Percentiles rank a stretch among this genome's conserved stretches.
Conservation (phyloP, 1,140 invertebrate species). For the Ips typographus region DNA sequence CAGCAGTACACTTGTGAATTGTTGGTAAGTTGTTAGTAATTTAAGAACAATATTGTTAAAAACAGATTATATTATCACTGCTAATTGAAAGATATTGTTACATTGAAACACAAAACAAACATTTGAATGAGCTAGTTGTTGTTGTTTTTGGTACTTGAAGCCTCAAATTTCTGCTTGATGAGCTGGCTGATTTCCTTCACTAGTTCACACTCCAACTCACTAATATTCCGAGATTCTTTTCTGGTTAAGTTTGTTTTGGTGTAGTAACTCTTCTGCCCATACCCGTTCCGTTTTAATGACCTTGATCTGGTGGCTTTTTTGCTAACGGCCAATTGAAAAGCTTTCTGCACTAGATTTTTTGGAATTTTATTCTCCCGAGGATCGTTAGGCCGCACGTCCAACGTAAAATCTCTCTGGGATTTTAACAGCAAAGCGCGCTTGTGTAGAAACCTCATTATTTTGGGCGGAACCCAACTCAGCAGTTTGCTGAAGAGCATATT, state of each 20-base stretch:
- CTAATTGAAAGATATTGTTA: too few relatives aligned
- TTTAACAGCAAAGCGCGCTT: constrained; percentile 69
- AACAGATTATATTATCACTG: too few relatives aligned
- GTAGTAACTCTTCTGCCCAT: background rate
- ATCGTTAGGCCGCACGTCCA: constrained; percentile 76
- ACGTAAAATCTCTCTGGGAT: constrained; percentile 67
- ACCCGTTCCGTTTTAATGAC: constrained; percentile 47
- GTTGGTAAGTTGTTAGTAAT: constrained; percentile 55
- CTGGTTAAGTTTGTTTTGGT: constrained; percentile 3
- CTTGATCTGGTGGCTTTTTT: constrained; percentile 59
- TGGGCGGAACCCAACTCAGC: constrained; percentile 65
- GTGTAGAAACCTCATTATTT: constrained; percentile 64
- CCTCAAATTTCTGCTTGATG: constrained; percentile 25
- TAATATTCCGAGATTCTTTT: background rate
- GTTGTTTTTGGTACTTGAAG: too few relatives aligned
- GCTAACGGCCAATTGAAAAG: constrained; percentile 71
- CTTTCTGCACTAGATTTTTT: constrained; percentile 67
- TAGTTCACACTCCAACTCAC: constrained; percentile 17
- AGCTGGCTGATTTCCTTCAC: constrained; percentile 23
- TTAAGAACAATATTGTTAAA: too few relatives aligned
- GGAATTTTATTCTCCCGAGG: constrained; percentile 75
- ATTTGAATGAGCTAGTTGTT: too few relatives aligned
- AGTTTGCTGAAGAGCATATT: constrained; percentile 77
- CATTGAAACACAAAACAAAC: too few relatives aligned
- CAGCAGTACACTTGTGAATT: constrained; percentile 60